These are phyloP conservation scores for Taenaris catops DNA, from an alignment of 2,888 invertebrate species.

Conservation along the genomic window DNA sequence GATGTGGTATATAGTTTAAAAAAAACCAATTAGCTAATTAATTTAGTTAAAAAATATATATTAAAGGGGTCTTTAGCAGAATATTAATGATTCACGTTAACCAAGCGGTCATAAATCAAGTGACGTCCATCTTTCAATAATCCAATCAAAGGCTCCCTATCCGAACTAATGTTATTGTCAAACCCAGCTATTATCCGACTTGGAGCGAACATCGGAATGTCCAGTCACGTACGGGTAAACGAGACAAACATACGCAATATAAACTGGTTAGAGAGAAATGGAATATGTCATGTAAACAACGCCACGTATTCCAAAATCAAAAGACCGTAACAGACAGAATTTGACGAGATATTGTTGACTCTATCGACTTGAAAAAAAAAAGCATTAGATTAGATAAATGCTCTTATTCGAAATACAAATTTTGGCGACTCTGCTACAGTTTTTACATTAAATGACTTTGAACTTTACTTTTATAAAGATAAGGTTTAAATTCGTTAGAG, in stretches of 20 bases:
- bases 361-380: slow-evolving; percentile 14
- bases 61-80: no score
- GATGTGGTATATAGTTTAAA: no score
- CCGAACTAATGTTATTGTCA: slow-evolving; percentile 72
- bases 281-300: slow-evolving; percentile 20
- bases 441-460: slow-evolving; percentile 14
- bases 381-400: slow-evolving; percentile 11
- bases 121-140: slow-evolving; percentile 68
- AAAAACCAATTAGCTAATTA: no score
- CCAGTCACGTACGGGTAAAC: slow-evolving; percentile 54
- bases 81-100: slow-evolving; percentile 1
- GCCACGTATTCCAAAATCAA: slow-evolving; percentile 11
- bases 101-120: slow-evolving; percentile 45
- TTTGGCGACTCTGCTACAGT: slow-evolving; percentile 9
- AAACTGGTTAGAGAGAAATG: slow-evolving; percentile 33
- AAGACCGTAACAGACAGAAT: slow-evolving; percentile 14
- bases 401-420: slow-evolving; percentile 14
- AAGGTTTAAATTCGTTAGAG: slow-evolving; percentile 20
- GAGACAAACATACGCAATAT: slow-evolving; percentile 30
- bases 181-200: slow-evolving; percentile 61
- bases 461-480: slow-evolving; percentile 7
- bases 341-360: slow-evolving; percentile 14
- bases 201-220: slow-evolving; percentile 60
- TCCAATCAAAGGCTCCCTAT: slow-evolving; percentile 65
- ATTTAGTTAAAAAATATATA: no score